phyloP scores from a whole-genome alignment of 2,113 vertebrate species.

The Mandrillus leucophaeus region DNA sequence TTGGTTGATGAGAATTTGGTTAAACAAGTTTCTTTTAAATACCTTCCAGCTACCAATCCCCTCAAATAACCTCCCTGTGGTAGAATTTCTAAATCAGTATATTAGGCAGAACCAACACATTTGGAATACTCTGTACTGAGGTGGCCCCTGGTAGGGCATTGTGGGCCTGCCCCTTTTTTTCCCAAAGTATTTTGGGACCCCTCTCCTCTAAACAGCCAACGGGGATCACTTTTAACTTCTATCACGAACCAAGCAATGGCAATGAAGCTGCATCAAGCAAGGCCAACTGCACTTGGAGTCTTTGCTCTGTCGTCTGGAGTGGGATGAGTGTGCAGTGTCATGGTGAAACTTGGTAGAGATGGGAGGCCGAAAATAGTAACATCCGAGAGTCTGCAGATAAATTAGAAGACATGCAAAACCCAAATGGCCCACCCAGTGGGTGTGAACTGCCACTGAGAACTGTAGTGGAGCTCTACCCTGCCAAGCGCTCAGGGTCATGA shows the following conservation, averaged over 20 bases:
- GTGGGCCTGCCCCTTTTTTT: neutral
- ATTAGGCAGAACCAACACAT: neutral
- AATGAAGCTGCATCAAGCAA: neutral
- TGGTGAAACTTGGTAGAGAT: slow-evolving; percentile 36
- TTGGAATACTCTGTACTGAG: neutral
- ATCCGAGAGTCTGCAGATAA: slow-evolving; percentile 23
- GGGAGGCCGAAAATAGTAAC: neutral
- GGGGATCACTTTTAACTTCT: neutral
- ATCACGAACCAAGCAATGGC: neutral
- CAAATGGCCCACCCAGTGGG: neutral
- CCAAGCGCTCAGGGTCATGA: no score
- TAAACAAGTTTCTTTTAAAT: neutral
- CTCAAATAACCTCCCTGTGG: neutral
- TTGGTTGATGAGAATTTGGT: neutral
- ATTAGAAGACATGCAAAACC: neutral
- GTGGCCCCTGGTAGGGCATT: neutral
- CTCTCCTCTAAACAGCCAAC: neutral
- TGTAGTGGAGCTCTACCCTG: neutral
- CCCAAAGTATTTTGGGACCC: neutral
- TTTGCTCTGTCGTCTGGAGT: neutral
- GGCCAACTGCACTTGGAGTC: slow-evolving; percentile 18
- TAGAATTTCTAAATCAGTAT: neutral
- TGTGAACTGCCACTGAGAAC: neutral
- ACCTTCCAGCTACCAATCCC: neutral
- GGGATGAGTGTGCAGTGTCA: neutral